Percentiles rank a stretch among this genome's conserved stretches.
Evolutionary conservation across 92 coral and sea anemone species (phyloP).

Genomic region (Epizoanthus stellaris): DNA sequence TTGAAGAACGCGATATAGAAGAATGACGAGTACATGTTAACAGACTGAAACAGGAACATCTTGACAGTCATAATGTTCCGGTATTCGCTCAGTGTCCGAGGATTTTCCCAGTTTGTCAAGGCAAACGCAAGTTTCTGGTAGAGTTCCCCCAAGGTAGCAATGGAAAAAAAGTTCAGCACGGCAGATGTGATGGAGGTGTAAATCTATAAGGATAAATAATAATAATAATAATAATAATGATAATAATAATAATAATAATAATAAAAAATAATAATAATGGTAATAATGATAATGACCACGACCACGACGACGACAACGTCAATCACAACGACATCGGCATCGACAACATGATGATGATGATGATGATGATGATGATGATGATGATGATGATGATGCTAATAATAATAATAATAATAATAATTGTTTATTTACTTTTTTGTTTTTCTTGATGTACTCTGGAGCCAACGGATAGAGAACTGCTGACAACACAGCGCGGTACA

Average conservation of each 20-base stretch:
- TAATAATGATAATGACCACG: too few relatives aligned
- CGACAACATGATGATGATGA: too few relatives aligned
- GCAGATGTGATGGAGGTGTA: constrained; percentile 58
- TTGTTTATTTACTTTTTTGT: constrained; percentile 5
- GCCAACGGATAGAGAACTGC: constrained; percentile 43
- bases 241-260: too few relatives aligned
- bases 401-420: too few relatives aligned
- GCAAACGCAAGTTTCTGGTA: constrained; percentile 60
- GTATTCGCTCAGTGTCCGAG: constrained; percentile 62
- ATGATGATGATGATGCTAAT: too few relatives aligned
- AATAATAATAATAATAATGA: too few relatives aligned
- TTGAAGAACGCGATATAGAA: constrained; percentile 76
- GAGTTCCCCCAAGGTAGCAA: constrained; percentile 41
- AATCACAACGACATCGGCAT: too few relatives aligned
- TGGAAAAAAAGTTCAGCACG: constrained; percentile 48
- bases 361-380: too few relatives aligned
- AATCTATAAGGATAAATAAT: neutral
- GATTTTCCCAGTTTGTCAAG: constrained; percentile 67
- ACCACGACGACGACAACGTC: too few relatives aligned
- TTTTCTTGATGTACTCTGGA: constrained; percentile 32
- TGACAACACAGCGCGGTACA: constrained; percentile 51
- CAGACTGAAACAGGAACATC: constrained; percentile 69
- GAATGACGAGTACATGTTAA: constrained; percentile 62
- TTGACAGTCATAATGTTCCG: constrained; percentile 60
- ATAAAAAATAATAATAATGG: too few relatives aligned